Evolutionary conservation across 1,140 invertebrate species (phyloP), one percentile per base, ranked within the genome.

Genomic region (Hyles vespertilio): DNA sequence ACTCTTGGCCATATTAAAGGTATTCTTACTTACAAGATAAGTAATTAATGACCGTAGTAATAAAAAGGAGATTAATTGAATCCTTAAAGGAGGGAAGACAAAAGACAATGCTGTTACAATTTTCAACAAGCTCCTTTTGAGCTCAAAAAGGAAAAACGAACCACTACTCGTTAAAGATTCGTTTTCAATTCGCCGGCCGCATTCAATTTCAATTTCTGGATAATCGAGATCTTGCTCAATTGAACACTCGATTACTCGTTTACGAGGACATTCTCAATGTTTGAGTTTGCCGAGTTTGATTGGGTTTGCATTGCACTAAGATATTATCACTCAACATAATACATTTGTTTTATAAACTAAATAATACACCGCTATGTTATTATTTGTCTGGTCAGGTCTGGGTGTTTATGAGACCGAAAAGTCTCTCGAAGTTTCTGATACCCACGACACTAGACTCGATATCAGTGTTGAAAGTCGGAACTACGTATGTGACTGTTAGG

Each of bases 201-300:
- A 76, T 84, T 79, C 78, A 77, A 82, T 84, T 87, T 82, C 81
- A 81, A 87, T 85, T 87, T 79, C 78, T 81, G 74, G 72, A 85
- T 87, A 85, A 87, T 87, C 82, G 81, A 81, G 81, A 87, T 83
- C 81, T 84, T 84, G 82, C 82, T 85, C 84, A 85, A 87, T 85
- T 84, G 82, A 87, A 86, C 78, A 87, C 75, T 84, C 81, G 81
- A 84, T 84, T 84, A 87, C 84, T 83, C 81, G 84, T 83, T 85
- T 85, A 85, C 79, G 77, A 71, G 77, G 72, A 82, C 76, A 80
- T 67, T 63, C 77, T 74, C 72, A 79, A 66, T 81, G 77, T 84
- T 82, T 76, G 79, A 83, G 80, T 85, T 85, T 85, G 79, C 77
- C 61, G 68, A 83, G 69, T 84, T 83, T 85, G 79, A 87, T 87